These are phyloP conservation scores for Daphoenositta chrysoptera DNA, from an alignment of 2,113 vertebrate genomes.

Conservation along the genomic window DNA sequence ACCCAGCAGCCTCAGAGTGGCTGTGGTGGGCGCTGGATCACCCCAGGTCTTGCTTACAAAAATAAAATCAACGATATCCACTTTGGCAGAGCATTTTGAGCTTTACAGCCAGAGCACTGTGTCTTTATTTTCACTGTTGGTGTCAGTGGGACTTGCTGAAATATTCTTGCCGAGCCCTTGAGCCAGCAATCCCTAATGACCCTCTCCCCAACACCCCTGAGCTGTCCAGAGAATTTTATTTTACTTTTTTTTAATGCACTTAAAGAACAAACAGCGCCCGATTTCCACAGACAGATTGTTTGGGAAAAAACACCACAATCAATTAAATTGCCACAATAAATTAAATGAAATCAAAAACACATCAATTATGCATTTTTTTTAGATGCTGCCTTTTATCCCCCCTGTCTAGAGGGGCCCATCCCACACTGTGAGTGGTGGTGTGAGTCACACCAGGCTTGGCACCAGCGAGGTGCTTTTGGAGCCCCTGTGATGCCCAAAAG, in stretches of 20 bases:
- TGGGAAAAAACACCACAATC: not conserved
- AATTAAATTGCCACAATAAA: too few species aligned
- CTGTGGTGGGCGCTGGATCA: not conserved
- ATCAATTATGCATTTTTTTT: not conserved
- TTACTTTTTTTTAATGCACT: not conserved
- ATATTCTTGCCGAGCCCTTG: not conserved
- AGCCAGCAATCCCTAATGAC: not conserved
- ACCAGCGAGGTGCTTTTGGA: conserved; percentile 11
- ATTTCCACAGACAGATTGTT: not conserved
- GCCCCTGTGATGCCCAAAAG: too few species aligned
- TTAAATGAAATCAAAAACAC: too few species aligned
- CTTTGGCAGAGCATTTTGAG: not conserved
- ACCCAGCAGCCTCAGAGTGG: not conserved
- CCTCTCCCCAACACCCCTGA: not conserved
- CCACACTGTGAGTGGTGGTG: not conserved
- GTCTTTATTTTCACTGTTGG: not conserved
- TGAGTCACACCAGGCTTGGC: not conserved
- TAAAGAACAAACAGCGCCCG: not conserved
- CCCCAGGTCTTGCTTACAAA: not conserved
- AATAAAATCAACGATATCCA: not conserved
- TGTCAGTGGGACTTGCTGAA: not conserved
- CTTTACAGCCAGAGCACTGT: not conserved
- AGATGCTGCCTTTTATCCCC: not conserved
- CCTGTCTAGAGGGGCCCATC: not conserved
- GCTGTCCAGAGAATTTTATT: not conserved